These are phyloP conservation scores for Adelphocoris suturalis DNA, from an alignment of 2,888 invertebrate species.

Conservation along the genomic window DNA sequence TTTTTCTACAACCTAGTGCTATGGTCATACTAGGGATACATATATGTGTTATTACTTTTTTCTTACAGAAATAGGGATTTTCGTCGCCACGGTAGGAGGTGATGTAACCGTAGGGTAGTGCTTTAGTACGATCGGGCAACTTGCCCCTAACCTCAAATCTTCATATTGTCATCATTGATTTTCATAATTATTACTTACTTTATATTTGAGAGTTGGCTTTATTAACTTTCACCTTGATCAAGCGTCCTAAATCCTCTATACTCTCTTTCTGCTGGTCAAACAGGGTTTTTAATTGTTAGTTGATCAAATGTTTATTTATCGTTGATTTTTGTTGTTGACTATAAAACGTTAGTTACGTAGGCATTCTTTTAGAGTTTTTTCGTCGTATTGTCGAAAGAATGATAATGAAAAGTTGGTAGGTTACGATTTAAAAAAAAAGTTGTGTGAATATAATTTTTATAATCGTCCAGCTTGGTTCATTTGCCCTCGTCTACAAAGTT, in stretches of 20 bases:
- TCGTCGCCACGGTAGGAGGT: slow-evolving; percentile 32
- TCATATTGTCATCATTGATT: neutral
- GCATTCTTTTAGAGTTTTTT: no score
- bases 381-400: neutral
- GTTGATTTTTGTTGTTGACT: neutral
- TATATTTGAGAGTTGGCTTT: neutral
- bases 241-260: neutral
- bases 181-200: neutral
- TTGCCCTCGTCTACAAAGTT: no score
- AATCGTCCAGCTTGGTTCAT: neutral
- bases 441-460: neutral
- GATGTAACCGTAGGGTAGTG: neutral
- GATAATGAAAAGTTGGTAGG: neutral
- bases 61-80: neutral
- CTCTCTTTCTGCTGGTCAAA: slow-evolving; percentile 2
- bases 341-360: neutral
- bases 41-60: no score
- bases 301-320: neutral
- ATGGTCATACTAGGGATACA: no score
- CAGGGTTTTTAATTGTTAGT: slow-evolving; percentile 6
- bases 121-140: neutral
- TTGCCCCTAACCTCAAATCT: neutral
- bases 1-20: no score
- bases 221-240: slow-evolving; percentile 2
- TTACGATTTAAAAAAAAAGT: neutral